Evolutionary conservation across 2,797 vertebrate species (phyloP), one percentile per base, ranked within the genome.

Genomic region (Enteromius fasciolatus): DNA sequence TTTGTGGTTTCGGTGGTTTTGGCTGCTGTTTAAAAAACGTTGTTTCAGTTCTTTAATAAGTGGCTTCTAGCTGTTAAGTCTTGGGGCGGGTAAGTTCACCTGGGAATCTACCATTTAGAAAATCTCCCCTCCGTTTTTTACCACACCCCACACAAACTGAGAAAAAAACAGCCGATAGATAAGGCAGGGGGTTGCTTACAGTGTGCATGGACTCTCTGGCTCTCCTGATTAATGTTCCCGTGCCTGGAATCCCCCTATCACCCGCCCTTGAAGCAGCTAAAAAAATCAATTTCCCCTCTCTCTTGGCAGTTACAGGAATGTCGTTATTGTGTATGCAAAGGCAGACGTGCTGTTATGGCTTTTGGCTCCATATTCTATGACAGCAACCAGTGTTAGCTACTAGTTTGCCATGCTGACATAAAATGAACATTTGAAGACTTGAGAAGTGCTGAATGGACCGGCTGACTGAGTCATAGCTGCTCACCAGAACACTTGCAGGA

Each of bases 181-280:
- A 75, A 72, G 48, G 36, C 25, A n/a, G 46, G 46, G 28, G 20
- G 25, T 33, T 79, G 64, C 66, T 54, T 67, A 76, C 48, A 72
- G 64, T 44, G 36, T 84, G 82, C 87, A 89, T 50, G 12, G 86
- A 88, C 88, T 90, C 87, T 90, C 88, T 23, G 44, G 87, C 91
- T 89, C 85, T 78, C 77, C 88, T 90, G 83, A 93, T 92, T 87
- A 88, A 87, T 92, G 88, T 91, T 88, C 86, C 88, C 88, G 87
- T 59, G 63, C 89, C 87, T 92, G 92, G 92, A 94, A 93, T 92
- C 92, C 93, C 92, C 94, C 93, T 91, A 91, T 92, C 87, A 89
- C 86, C 86, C 87, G 86, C 82, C 89, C 84, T 86, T 77, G 39
- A 15, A 75, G 80, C 33, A 15, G 46, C 83, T 73, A 81, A 86